Evolutionary conservation across 2,113 vertebrate genomes (phyloP), one percentile per base, ranked within the genome.

Genomic region (Carollia perspicillata): DNA sequence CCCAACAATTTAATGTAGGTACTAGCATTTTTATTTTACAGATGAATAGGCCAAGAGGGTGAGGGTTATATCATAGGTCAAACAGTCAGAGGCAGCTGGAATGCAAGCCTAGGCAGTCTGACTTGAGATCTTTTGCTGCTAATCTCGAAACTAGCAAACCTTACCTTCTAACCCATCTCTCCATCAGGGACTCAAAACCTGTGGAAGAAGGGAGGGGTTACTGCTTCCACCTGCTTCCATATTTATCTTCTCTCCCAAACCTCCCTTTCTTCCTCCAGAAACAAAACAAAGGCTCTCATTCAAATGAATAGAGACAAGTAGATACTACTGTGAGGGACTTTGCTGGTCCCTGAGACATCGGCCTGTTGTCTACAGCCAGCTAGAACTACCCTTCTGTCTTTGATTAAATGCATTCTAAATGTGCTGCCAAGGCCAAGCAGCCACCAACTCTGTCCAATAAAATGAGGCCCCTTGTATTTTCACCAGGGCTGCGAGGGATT

Each of bases 261-360:
- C 35, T 77, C 84, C 85, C 83, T 86, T 72, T 84, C 37, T 91
- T 83, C 74, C 47, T 92, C n/a, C 9, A 17, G 11, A 37, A 85
- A 60, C 66, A 83, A 89, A 93, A 95, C 60, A 81, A 93, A 95
- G 92, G 44, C 47, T 89, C n/a, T 47, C 40, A 58, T 86, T 96
- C 78, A 96, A 55, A 83, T 8, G 8, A 80, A 89, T 11, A 55
- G 49, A 68, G 79, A 92, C 55, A 85, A 75, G 22, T 23, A 63
- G 95, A 71, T 80, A 83, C 35, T 78, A 14, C 75, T 72, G 30
- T 22, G 6, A 0, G 0, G 58, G 14, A 58, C 55, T 23, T 58
- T 23, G 55, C 55, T 58, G 55, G 55, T 58, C 22, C 55, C 55
- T 58, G 55, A 58, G 55, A 58, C 55, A 58, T 58, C 55, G 2